Percentiles rank a stretch among this genome's conserved stretches.
Evolutionary conservation across 2,797 vertebrate species (phyloP).

Genomic region (Notamacropus eugenii): DNA sequence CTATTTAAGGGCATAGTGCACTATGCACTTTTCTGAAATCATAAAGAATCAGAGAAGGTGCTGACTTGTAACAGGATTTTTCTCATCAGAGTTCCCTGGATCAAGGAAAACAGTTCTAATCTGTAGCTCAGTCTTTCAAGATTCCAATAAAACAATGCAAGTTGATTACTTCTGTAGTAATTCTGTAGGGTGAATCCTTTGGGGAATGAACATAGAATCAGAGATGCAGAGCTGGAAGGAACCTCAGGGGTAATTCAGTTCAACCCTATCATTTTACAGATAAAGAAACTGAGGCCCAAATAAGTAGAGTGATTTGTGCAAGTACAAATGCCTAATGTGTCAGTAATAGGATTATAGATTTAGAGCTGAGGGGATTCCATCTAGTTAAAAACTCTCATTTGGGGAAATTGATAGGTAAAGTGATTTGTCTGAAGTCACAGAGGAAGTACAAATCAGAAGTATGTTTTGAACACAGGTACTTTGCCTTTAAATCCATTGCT

Average conservation of each 20-base stretch:
- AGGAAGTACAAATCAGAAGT: not conserved
- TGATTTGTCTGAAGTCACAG: not conserved
- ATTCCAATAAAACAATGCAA: not conserved
- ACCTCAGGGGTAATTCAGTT: not conserved
- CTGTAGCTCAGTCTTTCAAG: not conserved
- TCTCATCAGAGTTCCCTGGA: not conserved
- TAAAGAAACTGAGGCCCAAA: not conserved
- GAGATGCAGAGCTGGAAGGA: not conserved
- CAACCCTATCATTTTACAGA: not conserved
- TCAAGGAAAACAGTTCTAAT: not conserved
- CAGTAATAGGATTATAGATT: not conserved
- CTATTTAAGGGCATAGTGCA: not conserved
- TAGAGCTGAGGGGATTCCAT: not conserved
- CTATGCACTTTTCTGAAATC: not conserved
- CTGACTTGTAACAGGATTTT: not conserved
- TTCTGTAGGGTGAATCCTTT: not conserved
- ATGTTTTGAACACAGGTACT: not conserved
- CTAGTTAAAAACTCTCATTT: not conserved
- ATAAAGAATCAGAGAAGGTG: not conserved
- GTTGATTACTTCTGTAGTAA: not conserved
- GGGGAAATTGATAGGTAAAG: not conserved
- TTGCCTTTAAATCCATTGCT: not conserved
- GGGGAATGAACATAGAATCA: not conserved
- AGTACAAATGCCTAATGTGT: not conserved
- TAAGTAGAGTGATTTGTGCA: not conserved